These are phyloP conservation scores for Drosophila grimshawi DNA, from an alignment of 1,140 invertebrate species.

Conservation along the genomic window DNA sequence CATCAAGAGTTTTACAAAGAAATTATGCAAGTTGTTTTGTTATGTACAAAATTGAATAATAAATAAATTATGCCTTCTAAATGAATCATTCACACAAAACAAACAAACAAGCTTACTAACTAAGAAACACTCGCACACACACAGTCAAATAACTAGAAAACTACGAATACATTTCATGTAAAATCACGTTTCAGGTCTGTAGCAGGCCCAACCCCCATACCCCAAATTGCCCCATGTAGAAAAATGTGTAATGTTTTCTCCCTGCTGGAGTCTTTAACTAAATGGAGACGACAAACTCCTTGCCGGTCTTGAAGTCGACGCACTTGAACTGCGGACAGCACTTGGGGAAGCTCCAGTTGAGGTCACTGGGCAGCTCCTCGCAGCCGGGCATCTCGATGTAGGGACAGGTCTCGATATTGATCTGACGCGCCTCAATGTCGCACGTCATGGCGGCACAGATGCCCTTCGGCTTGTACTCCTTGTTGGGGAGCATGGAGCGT, in stretches of 20 bases:
- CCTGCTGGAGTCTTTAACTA: constrained; percentile 34
- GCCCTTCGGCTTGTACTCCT: constrained; percentile 84
- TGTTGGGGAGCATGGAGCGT: constrained; percentile 77
- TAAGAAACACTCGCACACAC: constrained; percentile 13
- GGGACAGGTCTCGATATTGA: constrained; percentile 83
- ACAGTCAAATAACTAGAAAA: constrained; percentile 41
- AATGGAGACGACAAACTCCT: constrained; percentile 76
- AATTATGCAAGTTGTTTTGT: constrained; percentile 54
- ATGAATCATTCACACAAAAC: constrained; percentile 62
- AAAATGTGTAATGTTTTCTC: too few relatives aligned
- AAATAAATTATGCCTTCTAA: constrained; percentile 72
- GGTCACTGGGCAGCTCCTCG: constrained; percentile 78
- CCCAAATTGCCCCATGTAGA: not conserved
- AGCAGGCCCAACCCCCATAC: constrained; percentile 12
- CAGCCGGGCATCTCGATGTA: constrained; percentile 81
- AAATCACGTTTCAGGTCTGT: constrained; percentile 72
- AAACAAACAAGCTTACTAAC: constrained; percentile 25
- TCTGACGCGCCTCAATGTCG: constrained; percentile 74
- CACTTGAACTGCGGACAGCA: constrained; percentile 83
- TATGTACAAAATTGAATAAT: constrained; percentile 76
- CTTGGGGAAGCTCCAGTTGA: constrained; percentile 80
- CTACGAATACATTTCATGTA: constrained; percentile 81
- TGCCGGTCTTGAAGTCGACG: constrained; percentile 82
- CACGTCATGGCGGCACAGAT: constrained; percentile 83
- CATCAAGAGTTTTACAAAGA: constrained; percentile 23